Conservation (phyloP, 1,140 invertebrate genomes). For the Cyclargus thomasi region DNA sequence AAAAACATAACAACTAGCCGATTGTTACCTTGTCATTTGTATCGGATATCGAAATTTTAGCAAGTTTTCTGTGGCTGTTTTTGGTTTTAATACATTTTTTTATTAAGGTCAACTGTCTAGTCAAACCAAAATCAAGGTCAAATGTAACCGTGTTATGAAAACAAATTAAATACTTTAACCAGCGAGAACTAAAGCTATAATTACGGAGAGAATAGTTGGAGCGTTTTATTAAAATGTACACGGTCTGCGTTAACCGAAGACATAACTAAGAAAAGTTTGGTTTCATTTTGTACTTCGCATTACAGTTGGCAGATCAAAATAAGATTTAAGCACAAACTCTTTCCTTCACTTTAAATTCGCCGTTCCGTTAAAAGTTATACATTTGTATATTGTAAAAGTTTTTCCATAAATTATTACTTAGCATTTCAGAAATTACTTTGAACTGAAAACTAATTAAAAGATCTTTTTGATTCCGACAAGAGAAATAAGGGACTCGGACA, state of each 20-base stretch:
- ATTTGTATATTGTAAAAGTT: not conserved
- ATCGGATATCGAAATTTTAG: too few species aligned
- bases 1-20: too few species aligned
- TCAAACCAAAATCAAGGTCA: too few species aligned
- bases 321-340: conserved; percentile 1
- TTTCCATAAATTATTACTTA: conserved; percentile 5
- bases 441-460: not conserved
- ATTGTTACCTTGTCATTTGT: too few species aligned
- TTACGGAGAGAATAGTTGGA: not conserved
- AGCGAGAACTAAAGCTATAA: not conserved
- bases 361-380: not conserved
- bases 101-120: too few species aligned
- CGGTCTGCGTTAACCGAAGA: not conserved
- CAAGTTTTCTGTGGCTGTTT: too few species aligned
- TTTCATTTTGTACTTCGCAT: conserved; percentile 17
- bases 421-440: not conserved
- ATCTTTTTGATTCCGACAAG: not conserved
- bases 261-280: conserved; percentile 17
- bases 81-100: too few species aligned
- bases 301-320: conserved; percentile 19
- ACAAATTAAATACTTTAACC: not conserved
- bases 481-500: not conserved
- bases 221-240: conserved; percentile 9
- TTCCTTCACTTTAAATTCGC: conserved; percentile 2
- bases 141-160: too few species aligned